Base-by-base conservation (phyloP, 2,888 invertebrate genomes). In the Drosophila lacicola region DNA sequence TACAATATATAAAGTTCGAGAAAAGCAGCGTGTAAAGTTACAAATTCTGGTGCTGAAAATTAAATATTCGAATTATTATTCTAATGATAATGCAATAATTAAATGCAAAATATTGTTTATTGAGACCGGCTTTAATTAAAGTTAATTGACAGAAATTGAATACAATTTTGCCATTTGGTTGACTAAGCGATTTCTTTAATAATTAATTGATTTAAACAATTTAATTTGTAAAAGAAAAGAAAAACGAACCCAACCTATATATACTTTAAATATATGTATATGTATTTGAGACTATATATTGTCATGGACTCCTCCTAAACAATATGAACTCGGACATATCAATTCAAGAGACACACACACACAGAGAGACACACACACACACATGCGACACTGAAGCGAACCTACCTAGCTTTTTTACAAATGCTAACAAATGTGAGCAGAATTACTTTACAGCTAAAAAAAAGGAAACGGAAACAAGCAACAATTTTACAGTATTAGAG, bases 221-320 rank as follows among this genome's bases (percentile, higher is more conserved):
- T 65, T 56, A n/a, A 44, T 65, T 55, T 47, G 9, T 34, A 42
- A 56, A 41, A 17, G 17, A 4, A 41, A 17, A 1, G 17, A 17
- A 39, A 44, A 17, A 11, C 13, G 2, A 60, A 58, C 62, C 67
- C 78, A 62, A 75, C 66, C 17, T 17, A 74, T 77, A 78, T 76
- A 89, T 89, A 89, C 80, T 83, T 86, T 65, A 64, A 75, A 66
- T 69, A 66, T 69, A 78, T 72, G 81, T 78, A 76, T 87, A 87
- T 89, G 89, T 88, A 89, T 88, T 88, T 85, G 89, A 85, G 85
- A 85, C 89, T 85, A 87, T 70, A 87, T 81, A 77, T 70, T 87
- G 88, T 37, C 74, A 84, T 78, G 66, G 70, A 69, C 51, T 47
- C n/a, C 17, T 50, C 14, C 13, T 74, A 57, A 76, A 85, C 83